A percentile compares a stretch with the other conserved stretches of the same genome.
phyloP scores from a whole-genome alignment of 2,797 vertebrate species.

The Ibycter americanus region DNA sequence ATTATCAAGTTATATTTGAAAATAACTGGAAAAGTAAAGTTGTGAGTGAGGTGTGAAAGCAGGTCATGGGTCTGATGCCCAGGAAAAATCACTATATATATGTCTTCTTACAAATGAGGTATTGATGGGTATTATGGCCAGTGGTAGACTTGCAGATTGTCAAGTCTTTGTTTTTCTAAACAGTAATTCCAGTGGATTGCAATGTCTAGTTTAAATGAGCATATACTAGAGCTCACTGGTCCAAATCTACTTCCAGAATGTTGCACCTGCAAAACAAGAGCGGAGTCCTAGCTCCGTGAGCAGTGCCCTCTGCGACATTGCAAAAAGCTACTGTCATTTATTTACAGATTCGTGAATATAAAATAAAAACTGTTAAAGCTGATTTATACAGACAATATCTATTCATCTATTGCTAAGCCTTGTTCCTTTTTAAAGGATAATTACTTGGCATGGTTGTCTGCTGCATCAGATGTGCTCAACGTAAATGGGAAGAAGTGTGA shows the following conservation, averaged over 20 bases:
- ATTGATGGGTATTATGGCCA: too few relatives aligned
- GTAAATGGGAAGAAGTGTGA: neutral
- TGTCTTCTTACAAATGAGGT: neutral
- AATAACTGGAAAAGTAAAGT: neutral
- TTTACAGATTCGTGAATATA: neutral
- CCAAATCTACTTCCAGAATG: neutral
- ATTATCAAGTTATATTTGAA: neutral
- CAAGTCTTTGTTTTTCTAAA: neutral
- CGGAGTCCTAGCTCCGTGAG: rapidly evolving
- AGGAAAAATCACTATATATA: rapidly evolving
- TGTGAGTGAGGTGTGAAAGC: neutral
- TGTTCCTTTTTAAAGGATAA: neutral
- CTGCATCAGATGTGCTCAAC: neutral
- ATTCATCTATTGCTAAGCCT: neutral
- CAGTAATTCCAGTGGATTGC: neutral
- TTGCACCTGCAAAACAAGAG: rapidly evolving
- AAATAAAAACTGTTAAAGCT: neutral
- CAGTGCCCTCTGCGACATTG: neutral
- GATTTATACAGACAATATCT: neutral
- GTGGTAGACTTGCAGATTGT: rapidly evolving
- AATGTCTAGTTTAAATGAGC: neutral
- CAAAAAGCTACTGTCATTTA: neutral
- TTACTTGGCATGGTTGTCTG: neutral
- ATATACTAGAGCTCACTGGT: neutral
- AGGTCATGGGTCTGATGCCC: neutral